Percentiles rank a stretch among this genome's conserved stretches.
These are phyloP conservation scores for Drosophila setosimentum DNA, from an alignment of 2,888 invertebrate genomes.

Conservation along the genomic window DNA sequence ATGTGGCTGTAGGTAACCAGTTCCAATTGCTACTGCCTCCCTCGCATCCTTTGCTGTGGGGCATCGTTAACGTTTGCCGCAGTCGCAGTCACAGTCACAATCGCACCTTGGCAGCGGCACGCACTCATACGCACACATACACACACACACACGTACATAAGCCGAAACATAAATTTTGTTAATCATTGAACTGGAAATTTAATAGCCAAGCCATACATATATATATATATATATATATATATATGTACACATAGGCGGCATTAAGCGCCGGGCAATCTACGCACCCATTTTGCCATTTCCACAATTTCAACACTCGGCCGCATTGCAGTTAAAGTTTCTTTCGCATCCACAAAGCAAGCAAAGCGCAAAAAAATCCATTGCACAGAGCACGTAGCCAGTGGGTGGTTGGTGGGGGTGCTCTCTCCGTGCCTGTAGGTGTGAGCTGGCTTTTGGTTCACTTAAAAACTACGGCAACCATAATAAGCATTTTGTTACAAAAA, in stretches of 20 bases:
- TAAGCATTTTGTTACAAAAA: slow-evolving; percentile 60
- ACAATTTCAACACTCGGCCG: slow-evolving; percentile 2
- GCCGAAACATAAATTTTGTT: slow-evolving; percentile 79
- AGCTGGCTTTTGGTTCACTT: slow-evolving; percentile 46
- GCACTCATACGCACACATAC: slow-evolving; percentile 52
- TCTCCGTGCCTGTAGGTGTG: background rate
- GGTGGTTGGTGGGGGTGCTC: background rate
- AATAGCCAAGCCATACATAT: slow-evolving; percentile 69
- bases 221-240: background rate
- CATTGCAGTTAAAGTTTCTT: slow-evolving; percentile 62
- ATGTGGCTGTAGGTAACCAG: slow-evolving; percentile 33
- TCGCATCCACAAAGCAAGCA: slow-evolving; percentile 38
- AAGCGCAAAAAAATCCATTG: slow-evolving; percentile 68
- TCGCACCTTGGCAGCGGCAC: slow-evolving; percentile 69
- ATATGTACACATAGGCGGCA: slow-evolving; percentile 36
- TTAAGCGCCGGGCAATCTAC: slow-evolving; percentile 58
- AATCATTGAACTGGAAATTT: slow-evolving; percentile 80
- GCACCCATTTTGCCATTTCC: background rate
- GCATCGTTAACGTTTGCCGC: slow-evolving; percentile 48
- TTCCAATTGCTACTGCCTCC: slow-evolving; percentile 21
- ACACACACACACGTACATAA: slow-evolving; percentile 41
- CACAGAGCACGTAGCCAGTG: slow-evolving; percentile 71
- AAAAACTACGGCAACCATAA: slow-evolving; percentile 70
- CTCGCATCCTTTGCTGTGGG: slow-evolving; percentile 21
- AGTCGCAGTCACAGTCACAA: slow-evolving; percentile 15